Percentiles rank a stretch among this genome's conserved stretches.
These are phyloP conservation scores for Ellobium chinense DNA, from an alignment of 2,888 invertebrate genomes.

Conservation along the genomic window DNA sequence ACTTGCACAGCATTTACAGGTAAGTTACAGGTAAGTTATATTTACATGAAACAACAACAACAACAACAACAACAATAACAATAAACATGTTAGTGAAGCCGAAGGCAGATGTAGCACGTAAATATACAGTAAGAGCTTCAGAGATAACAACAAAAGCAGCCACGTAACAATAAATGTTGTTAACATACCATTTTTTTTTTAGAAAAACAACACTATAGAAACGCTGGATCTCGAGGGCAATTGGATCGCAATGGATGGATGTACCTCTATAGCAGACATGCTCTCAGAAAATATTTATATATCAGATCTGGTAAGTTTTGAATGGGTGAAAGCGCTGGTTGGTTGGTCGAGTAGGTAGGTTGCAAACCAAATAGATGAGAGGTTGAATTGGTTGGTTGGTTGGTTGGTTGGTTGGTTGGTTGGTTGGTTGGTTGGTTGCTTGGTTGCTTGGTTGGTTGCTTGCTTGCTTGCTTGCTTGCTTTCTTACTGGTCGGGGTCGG, in stretches of 20 bases:
- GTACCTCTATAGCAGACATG: conserved; percentile 62
- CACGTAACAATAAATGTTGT: no score
- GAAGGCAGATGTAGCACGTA: no score
- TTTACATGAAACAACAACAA: no score
- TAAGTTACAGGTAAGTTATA: no score
- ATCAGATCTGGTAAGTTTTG: conserved; percentile 65
- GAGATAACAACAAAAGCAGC: no score
- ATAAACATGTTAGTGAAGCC: no score
- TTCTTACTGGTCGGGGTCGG: no score
- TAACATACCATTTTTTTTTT: conserved; percentile 45
- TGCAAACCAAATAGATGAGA: neutral
- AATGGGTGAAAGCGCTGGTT: neutral
- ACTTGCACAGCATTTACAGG: no score
- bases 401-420: neutral
- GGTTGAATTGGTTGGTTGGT: neutral
- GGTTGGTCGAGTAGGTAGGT: neutral
- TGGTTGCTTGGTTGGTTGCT: neutral
- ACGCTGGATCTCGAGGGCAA: conserved; percentile 69
- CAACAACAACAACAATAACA: no score
- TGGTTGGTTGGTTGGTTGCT: neutral
- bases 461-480: neutral
- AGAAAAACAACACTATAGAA: conserved; percentile 69
- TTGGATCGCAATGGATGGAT: conserved; percentile 65
- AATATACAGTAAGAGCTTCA: no score
- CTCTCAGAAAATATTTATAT: conserved; percentile 68